Conservation (phyloP, 2,113 vertebrate genomes). For the Stictonetta naevosa region DNA sequence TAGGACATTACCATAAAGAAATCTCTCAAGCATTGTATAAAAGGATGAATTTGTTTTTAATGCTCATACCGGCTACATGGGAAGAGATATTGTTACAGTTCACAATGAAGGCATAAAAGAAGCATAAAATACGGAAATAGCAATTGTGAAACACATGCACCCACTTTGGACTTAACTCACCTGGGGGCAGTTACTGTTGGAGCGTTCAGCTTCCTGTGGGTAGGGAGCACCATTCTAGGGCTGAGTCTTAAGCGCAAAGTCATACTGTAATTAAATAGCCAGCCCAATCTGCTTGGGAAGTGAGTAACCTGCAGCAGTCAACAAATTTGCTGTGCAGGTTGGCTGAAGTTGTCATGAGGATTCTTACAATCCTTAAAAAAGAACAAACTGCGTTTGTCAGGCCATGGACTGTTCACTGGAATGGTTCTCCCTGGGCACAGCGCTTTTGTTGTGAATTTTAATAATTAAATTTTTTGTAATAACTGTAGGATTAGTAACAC, state of each 20-base stretch:
- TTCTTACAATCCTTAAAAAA: background rate
- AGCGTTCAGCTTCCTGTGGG: constrained; percentile 40
- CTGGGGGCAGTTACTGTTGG: background rate
- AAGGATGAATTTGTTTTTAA: constrained; percentile 22
- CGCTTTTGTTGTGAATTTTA: background rate
- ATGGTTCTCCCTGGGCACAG: background rate
- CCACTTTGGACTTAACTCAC: background rate
- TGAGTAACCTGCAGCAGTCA: background rate
- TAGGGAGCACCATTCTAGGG: constrained; percentile 21
- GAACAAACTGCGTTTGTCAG: background rate
- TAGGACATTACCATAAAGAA: background rate
- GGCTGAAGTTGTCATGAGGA: background rate
- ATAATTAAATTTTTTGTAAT: background rate
- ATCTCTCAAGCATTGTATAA: background rate
- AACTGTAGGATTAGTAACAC: background rate
- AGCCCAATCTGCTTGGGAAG: background rate
- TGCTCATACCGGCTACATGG: background rate
- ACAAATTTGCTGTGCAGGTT: constrained; percentile 17
- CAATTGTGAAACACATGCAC: background rate
- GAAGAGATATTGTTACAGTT: background rate
- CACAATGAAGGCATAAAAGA: background rate
- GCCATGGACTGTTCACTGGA: background rate
- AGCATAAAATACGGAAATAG: background rate
- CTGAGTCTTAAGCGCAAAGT: background rate
- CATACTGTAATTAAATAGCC: constrained; percentile 13